phyloP scores from a whole-genome alignment of 2,888 invertebrate species.

The Anodontia alba region DNA sequence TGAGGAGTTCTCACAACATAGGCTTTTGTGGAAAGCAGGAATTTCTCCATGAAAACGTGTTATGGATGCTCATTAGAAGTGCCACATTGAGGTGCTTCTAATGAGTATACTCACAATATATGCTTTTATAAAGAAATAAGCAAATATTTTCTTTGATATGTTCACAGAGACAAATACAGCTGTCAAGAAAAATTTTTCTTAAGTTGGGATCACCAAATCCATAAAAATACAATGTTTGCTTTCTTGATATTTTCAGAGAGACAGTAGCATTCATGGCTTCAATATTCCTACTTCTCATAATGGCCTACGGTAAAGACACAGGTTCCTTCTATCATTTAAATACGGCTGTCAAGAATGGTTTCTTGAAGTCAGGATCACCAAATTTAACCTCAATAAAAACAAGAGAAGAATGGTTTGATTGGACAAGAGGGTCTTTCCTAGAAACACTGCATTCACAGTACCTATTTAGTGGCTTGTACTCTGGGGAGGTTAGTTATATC shows the following conservation, averaged over 20 bases:
- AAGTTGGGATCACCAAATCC: too few species aligned
- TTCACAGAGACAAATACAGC: too few species aligned
- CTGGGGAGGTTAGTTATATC: neutral
- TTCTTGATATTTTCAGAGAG: slow-evolving; percentile 42
- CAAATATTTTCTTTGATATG: too few species aligned
- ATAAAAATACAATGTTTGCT: too few species aligned
- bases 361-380: slow-evolving; percentile 57
- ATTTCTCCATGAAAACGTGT: too few species aligned
- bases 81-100: too few species aligned
- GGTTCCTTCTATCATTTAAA: slow-evolving; percentile 73
- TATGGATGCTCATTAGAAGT: too few species aligned
- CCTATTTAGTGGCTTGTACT: neutral
- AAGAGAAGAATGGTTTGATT: slow-evolving; percentile 70
- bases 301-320: slow-evolving; percentile 80
- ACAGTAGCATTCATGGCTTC: slow-evolving; percentile 39
- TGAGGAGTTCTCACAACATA: too few species aligned
- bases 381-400: slow-evolving; percentile 59
- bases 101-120: too few species aligned
- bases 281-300: slow-evolving; percentile 75
- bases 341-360: slow-evolving; percentile 68
- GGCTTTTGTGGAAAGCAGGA: too few species aligned
- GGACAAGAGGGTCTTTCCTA: slow-evolving; percentile 54
- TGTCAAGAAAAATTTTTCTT: too few species aligned
- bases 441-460: neutral
- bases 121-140: too few species aligned